These are phyloP conservation scores for Rhinatrema bivittatum DNA, from an alignment of 2,797 vertebrate species.

Conservation along the genomic window DNA sequence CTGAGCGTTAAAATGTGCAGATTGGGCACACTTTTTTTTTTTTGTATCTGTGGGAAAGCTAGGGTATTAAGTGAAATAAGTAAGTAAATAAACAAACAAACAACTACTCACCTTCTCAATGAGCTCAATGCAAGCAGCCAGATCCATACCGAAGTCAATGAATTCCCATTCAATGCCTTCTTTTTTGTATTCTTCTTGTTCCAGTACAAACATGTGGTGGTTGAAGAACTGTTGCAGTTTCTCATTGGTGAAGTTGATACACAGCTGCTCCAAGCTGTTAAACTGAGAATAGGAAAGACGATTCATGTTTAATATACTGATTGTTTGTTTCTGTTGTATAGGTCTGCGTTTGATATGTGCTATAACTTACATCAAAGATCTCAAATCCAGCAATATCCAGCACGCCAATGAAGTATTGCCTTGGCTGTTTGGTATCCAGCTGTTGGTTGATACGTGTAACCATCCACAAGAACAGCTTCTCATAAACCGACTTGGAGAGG, in stretches of 20 bases:
- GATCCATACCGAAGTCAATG: conserved; percentile 66
- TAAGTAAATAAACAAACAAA: no score
- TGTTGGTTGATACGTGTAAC: conserved; percentile 71
- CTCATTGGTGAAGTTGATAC: conserved; percentile 81
- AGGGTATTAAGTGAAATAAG: no score
- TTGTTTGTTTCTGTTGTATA: no score
- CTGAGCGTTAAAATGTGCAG: no score
- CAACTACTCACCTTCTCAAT: conserved; percentile 55
- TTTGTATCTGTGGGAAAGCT: no score
- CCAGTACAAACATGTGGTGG: conserved; percentile 41
- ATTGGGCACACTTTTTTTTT: no score
- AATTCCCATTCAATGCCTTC: conserved; percentile 57
- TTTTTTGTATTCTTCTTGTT: conserved; percentile 64
- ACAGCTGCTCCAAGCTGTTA: conserved; percentile 72
- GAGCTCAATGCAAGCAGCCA: conserved; percentile 59
- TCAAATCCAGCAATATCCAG: conserved; percentile 80
- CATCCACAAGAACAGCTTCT: conserved; percentile 81
- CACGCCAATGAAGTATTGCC: conserved; percentile 71
- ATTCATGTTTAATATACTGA: no score
- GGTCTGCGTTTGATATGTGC: no score
- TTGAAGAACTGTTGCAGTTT: conserved; percentile 90
- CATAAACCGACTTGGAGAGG: conserved; percentile 73
- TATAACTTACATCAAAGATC: conserved; percentile 70
- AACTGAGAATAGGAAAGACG: no score
- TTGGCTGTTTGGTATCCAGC: conserved; percentile 68